Evolutionary conservation across 2,888 invertebrate genomes (phyloP).

Genomic region (Oscheius myriophilus): DNA sequence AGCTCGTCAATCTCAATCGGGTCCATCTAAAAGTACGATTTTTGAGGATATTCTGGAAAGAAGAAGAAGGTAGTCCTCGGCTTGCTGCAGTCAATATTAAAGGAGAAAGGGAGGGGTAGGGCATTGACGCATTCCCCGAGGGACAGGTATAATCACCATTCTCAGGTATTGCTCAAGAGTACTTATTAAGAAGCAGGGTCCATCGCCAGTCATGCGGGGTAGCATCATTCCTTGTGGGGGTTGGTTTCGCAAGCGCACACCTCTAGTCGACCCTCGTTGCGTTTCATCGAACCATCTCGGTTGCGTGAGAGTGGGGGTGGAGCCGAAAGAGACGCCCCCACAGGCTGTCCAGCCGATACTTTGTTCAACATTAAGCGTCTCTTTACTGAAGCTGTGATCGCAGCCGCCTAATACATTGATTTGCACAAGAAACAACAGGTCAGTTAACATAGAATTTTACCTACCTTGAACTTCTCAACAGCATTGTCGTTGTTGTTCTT

Average conservation of each 20-base stretch:
- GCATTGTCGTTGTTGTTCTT: conserved; percentile 28
- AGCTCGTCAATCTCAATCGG: conserved; percentile 88
- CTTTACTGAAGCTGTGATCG: too few species aligned
- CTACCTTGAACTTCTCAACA: conserved; percentile 53
- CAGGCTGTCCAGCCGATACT: neutral
- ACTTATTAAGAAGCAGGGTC: conserved; percentile 2
- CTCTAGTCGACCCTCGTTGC: conserved; percentile 22
- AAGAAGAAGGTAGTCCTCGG: neutral
- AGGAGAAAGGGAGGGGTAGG: too few species aligned
- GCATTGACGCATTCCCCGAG: neutral
- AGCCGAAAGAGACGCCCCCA: conserved; percentile 18
- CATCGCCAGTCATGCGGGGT: too few species aligned
- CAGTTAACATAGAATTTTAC: neutral
- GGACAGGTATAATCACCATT: neutral
- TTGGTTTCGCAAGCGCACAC: conserved; percentile 4
- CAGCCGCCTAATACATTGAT: neutral
- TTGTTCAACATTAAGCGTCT: too few species aligned
- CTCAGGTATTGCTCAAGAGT: conserved; percentile 2
- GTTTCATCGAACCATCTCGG: conserved; percentile 17
- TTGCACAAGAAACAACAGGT: neutral
- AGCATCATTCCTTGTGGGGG: neutral
- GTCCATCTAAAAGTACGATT: conserved; percentile 77
- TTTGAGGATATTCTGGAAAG: neutral
- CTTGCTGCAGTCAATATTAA: too few species aligned
- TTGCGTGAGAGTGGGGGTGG: conserved; percentile 20